Percentiles rank a stretch among this genome's conserved stretches.
Conservation (phyloP, 2,888 invertebrate species). For the Pocota personata region DNA sequence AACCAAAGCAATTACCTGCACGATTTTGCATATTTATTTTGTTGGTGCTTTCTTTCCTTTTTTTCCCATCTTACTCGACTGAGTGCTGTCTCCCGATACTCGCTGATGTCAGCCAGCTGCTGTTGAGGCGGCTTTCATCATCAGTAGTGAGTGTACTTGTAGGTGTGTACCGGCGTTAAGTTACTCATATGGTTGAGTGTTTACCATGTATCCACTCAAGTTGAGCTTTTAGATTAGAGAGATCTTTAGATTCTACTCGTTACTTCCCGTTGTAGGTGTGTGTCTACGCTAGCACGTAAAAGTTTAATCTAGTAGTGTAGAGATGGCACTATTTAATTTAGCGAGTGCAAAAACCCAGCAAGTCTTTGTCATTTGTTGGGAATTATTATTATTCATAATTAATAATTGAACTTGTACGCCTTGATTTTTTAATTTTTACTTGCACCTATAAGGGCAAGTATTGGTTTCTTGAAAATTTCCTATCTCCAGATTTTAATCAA, state of each 20-base stretch:
- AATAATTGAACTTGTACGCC: no score
- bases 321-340: no score
- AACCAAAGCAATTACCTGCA: slow-evolving; percentile 65
- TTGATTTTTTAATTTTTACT: no score
- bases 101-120: slow-evolving; percentile 63
- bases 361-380: no score
- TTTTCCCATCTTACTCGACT: slow-evolving; percentile 9
- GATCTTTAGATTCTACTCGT: not conserved
- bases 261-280: not conserved
- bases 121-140: not conserved
- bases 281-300: not conserved
- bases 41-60: slow-evolving; percentile 1
- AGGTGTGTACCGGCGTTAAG: not conserved
- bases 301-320: not conserved
- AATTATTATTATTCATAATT: no score
- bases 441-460: no score
- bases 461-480: no score
- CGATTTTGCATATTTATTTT: slow-evolving; percentile 55
- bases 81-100: slow-evolving; percentile 29
- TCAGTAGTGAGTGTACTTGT: slow-evolving; percentile 14
- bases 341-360: no score
- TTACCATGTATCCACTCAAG: not conserved
- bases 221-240: not conserved
- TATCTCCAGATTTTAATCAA: no score
- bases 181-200: not conserved